Base-by-base conservation (phyloP, 2,888 invertebrate species). In the Dioctria linearis region DNA sequence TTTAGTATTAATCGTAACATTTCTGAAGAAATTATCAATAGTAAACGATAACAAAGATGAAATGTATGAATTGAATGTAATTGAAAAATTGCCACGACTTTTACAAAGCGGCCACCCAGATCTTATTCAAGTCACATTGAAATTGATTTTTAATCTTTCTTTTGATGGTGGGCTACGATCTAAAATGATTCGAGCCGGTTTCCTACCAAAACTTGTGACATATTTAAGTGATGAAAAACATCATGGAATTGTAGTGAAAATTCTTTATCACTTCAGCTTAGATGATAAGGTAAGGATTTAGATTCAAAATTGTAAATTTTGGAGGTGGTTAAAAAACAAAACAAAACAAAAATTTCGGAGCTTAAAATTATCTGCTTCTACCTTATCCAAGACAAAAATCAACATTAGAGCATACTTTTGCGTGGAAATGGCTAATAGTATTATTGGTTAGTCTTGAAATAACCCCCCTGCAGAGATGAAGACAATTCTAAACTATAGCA, bases 21-120 rank as follows among this genome's bases (percentile, higher is more conserved):
- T 99, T 89, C 91, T 99, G 67, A 97, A 98, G 89, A 99, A 98
- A 88, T 90, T 99, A 37, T 97, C 97, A 4, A 94, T 98, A 85
- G 98, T 97, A 89, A 92, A 94, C 78, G 98, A 98, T 88, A 99
- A 99, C 88, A 98, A 98, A 90, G 95, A 96, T 86, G 93, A 94
- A 83, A 98, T 99, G 97, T 93, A 92, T 37, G 93, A 94, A 79
- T 90, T 93, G 85, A 94, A 94, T 85, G 92, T 97, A 76, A 91
- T 96, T 78, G 95, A 97, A 84, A 96, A 96, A 88, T 87, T 98
- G 84, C 94, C 95, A 4, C 93, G 94, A 78, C 90, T 98, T 83
- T 90, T 98, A 83, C 93, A 93, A 86, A 90, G 91, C 82, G 92
- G 92, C 54, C 90, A 91, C 84, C 88, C 90, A 0, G 91, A 91